These are phyloP conservation scores for Rhinoptilus africanus DNA, from an alignment of 2,113 vertebrate genomes.

Conservation along the genomic window DNA sequence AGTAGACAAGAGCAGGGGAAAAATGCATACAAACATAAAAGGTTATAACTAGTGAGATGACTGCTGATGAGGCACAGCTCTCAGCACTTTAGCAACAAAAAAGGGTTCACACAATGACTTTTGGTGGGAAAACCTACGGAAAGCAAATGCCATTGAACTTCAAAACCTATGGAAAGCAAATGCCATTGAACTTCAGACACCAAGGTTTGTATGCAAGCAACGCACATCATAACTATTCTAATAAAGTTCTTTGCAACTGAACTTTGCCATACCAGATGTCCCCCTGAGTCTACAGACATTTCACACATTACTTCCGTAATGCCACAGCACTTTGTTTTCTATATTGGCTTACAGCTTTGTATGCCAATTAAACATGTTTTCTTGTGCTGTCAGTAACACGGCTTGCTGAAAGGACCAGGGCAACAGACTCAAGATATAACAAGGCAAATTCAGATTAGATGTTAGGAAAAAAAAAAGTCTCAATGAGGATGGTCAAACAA, in stretches of 20 bases:
- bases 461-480: too few relatives aligned
- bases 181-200: background rate
- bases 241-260: background rate
- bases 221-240: background rate
- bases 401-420: background rate
- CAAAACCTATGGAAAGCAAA: too few relatives aligned
- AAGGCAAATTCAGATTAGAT: background rate
- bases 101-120: background rate
- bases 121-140: too few relatives aligned
- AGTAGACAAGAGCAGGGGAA: background rate
- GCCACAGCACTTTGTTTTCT: background rate
- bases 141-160: too few relatives aligned
- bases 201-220: background rate
- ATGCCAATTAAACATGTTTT: background rate
- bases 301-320: background rate
- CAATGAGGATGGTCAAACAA: background rate
- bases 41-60: background rate
- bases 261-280: too few relatives aligned
- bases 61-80: background rate
- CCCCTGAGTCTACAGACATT: fast-evolving
- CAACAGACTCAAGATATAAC: background rate
- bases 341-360: background rate
- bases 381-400: background rate
- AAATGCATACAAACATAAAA: background rate
- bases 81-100: background rate